Conservation (phyloP, 2,888 invertebrate species). For the Luffia ferchaultella region DNA sequence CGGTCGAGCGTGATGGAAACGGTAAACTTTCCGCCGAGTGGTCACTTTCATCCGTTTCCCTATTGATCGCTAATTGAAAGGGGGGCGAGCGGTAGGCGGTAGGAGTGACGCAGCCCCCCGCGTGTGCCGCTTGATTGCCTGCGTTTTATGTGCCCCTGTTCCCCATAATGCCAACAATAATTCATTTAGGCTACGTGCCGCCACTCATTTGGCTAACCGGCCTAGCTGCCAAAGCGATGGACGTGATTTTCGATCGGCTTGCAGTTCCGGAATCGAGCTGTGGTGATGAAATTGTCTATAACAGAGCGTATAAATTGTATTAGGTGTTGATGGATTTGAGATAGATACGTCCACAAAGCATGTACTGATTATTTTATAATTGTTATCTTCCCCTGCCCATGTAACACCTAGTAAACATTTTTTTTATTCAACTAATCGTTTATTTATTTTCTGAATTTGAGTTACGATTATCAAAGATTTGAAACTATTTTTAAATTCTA, state of each 20-base stretch:
- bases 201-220: slow-evolving; percentile 47
- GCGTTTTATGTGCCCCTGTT: slow-evolving; percentile 60
- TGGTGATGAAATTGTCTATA: not conserved
- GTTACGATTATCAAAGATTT: too few relatives aligned
- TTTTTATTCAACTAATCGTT: too few relatives aligned
- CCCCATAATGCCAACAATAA: slow-evolving; percentile 65
- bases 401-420: too few relatives aligned
- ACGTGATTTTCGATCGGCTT: slow-evolving; percentile 29
- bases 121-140: slow-evolving; percentile 64
- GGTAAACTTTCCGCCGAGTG: not conserved
- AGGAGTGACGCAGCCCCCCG: slow-evolving; percentile 41
- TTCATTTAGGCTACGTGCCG: slow-evolving; percentile 65
- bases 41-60: not conserved
- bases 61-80: slow-evolving; percentile 50
- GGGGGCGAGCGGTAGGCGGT: slow-evolving; percentile 39
- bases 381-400: too few relatives aligned
- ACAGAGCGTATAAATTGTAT: too few relatives aligned
- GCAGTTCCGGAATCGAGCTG: slow-evolving; percentile 22
- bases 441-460: too few relatives aligned
- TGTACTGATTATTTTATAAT: too few relatives aligned
- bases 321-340: too few relatives aligned
- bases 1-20: not conserved
- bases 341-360: too few relatives aligned
- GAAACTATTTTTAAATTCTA: too few relatives aligned
- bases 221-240: slow-evolving; percentile 5